Percentiles rank a stretch among this genome's conserved stretches.
phyloP scores from a whole-genome alignment of 2,888 invertebrate species.

The Diaperis boleti region DNA sequence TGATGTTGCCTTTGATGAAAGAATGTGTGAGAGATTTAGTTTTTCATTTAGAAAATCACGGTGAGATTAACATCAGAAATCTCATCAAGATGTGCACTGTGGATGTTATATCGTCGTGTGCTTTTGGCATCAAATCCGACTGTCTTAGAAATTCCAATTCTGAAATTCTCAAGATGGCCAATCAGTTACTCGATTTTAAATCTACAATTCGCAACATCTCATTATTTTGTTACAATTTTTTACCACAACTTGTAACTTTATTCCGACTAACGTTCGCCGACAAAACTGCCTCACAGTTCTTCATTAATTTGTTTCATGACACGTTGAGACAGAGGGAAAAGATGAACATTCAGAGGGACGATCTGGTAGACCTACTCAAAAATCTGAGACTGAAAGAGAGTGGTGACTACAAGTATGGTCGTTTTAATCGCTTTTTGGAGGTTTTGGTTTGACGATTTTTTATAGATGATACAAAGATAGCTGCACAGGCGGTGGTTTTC shows the following conservation, averaged over 20 bases:
- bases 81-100: conserved; percentile 37
- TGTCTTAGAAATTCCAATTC: conserved; percentile 57
- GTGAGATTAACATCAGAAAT: conserved; percentile 18
- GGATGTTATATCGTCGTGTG: conserved; percentile 64
- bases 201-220: conserved; percentile 47
- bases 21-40: conserved; percentile 56
- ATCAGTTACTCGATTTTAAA: conserved; percentile 52
- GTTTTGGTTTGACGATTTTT: neutral
- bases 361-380: conserved; percentile 32
- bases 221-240: conserved; percentile 47
- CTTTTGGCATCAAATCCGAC: conserved; percentile 63
- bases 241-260: conserved; percentile 49
- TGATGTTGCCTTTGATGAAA: conserved; percentile 67
- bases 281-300: conserved; percentile 52
- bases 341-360: conserved; percentile 22
- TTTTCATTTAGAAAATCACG: conserved; percentile 28
- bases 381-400: conserved; percentile 11
- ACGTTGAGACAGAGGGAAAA: conserved; percentile 14
- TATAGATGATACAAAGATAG: conserved; percentile 31
- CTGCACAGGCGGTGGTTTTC: conserved; percentile 36
- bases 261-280: conserved; percentile 53
- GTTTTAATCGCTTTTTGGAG: neutral
- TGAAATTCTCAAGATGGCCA: conserved; percentile 57
- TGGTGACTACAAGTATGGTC: conserved; percentile 17
- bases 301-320: conserved; percentile 43